phyloP scores from a whole-genome alignment of 2,888 invertebrate species.

The Hirtodrosophila alboralis region DNA sequence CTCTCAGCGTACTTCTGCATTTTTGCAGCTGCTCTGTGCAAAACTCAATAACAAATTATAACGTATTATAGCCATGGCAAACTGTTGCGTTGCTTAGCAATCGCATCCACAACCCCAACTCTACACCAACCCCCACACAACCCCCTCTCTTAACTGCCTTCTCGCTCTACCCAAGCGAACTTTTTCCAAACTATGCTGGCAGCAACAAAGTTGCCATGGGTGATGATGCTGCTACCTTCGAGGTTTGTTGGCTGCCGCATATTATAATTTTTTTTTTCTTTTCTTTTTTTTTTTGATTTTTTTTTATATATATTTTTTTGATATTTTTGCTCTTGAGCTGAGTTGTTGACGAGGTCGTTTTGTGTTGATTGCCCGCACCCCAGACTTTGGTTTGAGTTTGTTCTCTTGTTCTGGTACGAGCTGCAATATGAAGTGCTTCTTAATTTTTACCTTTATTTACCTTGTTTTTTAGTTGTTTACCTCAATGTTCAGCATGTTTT shows the following conservation, averaged over 20 bases:
- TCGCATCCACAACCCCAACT: slow-evolving; percentile 46
- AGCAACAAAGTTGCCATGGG: slow-evolving; percentile 76
- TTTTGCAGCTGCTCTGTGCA: slow-evolving; percentile 77
- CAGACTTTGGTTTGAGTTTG: slow-evolving; percentile 64
- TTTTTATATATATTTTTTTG: slow-evolving; percentile 49
- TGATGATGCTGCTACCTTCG: slow-evolving; percentile 63
- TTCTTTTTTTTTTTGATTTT: background rate
- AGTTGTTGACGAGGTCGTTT: slow-evolving; percentile 78
- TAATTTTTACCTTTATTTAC: slow-evolving; percentile 75
- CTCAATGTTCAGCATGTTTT: slow-evolving; percentile 50
- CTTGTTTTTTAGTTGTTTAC: slow-evolving; percentile 66
- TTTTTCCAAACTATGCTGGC: slow-evolving; percentile 71
- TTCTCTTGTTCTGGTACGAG: slow-evolving; percentile 46
- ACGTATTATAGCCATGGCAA: slow-evolving; percentile 83
- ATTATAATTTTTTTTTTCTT: slow-evolving; percentile 11
- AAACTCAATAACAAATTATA: slow-evolving; percentile 83
- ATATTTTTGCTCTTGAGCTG: slow-evolving; percentile 70
- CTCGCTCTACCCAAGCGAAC: slow-evolving; percentile 36
- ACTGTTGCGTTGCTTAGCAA: slow-evolving; percentile 83
- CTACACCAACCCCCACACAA: slow-evolving; percentile 12
- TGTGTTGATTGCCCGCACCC: slow-evolving; percentile 72
- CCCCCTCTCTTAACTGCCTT: slow-evolving; percentile 3
- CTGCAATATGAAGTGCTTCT: slow-evolving; percentile 73
- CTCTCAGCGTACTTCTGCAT: slow-evolving; percentile 50
- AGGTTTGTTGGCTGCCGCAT: slow-evolving; percentile 39